These are phyloP conservation scores for Mormyrus iriodes DNA, from an alignment of 2,113 vertebrate genomes.

Conservation along the genomic window DNA sequence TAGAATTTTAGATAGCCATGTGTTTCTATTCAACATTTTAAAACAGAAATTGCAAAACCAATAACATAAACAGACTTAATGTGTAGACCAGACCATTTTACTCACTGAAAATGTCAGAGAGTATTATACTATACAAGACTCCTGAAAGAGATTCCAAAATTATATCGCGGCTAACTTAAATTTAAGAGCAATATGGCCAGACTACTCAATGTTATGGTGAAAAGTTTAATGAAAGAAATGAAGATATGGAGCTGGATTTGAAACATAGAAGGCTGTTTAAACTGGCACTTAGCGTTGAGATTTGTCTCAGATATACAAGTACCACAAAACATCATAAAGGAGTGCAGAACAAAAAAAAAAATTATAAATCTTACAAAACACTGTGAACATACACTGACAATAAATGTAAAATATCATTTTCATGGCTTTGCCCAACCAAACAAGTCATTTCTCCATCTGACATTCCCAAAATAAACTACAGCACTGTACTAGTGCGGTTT, in stretches of 20 bases:
- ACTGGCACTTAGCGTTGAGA: constrained; percentile 54
- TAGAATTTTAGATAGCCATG: constrained; percentile 22
- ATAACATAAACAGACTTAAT: constrained; percentile 37
- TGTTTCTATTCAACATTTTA: constrained; percentile 54
- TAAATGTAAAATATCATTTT: constrained; percentile 12
- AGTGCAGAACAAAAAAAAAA: constrained; percentile 43
- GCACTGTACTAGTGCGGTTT: not conserved
- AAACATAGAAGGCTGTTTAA: constrained; percentile 60
- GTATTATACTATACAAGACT: constrained; percentile 65
- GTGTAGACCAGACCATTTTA: constrained; percentile 53
- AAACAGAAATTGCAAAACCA: constrained; percentile 42
- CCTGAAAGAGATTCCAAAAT: constrained; percentile 63
- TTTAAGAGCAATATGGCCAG: constrained; percentile 69
- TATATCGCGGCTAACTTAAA: constrained; percentile 65
- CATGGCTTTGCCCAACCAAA: constrained; percentile 1
- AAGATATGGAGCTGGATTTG: constrained; percentile 57
- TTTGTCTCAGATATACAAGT: constrained; percentile 60
- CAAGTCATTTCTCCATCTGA: not conserved
- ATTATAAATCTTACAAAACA: constrained; percentile 44
- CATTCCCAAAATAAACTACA: constrained; percentile 16
- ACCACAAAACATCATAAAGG: constrained; percentile 58
- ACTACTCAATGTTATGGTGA: constrained; percentile 59
- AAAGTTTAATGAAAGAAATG: constrained; percentile 52
- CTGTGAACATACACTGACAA: constrained; percentile 14
- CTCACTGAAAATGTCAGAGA: constrained; percentile 64